phyloP scores from a whole-genome alignment of 1,140 invertebrate species.

The Zaprionus ornatus region DNA sequence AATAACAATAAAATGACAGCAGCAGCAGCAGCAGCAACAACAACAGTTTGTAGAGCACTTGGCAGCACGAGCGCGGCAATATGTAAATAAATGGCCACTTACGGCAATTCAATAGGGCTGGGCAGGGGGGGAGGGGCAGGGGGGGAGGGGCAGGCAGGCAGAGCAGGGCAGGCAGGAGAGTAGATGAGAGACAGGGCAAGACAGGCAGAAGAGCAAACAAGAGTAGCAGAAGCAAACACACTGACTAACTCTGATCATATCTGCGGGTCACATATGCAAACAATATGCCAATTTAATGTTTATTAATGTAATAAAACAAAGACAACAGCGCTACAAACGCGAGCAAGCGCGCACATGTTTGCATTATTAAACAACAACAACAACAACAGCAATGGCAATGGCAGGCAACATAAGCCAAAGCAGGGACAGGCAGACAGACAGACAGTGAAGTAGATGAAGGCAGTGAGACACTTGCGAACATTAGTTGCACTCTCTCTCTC shows the following conservation, averaged over 20 bases:
- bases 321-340: constrained; percentile 20
- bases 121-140: neutral
- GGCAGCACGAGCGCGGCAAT: constrained; percentile 58
- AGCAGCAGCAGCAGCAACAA: constrained; percentile 31
- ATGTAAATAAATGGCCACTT: constrained; percentile 81
- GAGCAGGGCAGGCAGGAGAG: no score
- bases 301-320: constrained; percentile 70
- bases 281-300: constrained; percentile 67
- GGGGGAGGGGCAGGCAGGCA: neutral
- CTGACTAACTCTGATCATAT: neutral
- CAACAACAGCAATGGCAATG: neutral
- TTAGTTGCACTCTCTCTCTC: constrained; percentile 19
- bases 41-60: constrained; percentile 56
- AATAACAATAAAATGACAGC: constrained; percentile 68
- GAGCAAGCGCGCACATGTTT: constrained; percentile 45
- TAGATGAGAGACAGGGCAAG: no score
- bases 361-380: constrained; percentile 60
- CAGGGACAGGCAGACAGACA: neutral
- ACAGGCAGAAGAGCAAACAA: no score
- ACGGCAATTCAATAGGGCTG: constrained; percentile 57
- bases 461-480: constrained; percentile 6
- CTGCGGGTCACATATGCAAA: constrained; percentile 43
- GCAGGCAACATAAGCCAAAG: constrained; percentile 13
- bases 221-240: neutral
- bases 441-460: neutral